Evolutionary conservation across 2,888 invertebrate species (phyloP).

Genomic region (Andricus curvator): DNA sequence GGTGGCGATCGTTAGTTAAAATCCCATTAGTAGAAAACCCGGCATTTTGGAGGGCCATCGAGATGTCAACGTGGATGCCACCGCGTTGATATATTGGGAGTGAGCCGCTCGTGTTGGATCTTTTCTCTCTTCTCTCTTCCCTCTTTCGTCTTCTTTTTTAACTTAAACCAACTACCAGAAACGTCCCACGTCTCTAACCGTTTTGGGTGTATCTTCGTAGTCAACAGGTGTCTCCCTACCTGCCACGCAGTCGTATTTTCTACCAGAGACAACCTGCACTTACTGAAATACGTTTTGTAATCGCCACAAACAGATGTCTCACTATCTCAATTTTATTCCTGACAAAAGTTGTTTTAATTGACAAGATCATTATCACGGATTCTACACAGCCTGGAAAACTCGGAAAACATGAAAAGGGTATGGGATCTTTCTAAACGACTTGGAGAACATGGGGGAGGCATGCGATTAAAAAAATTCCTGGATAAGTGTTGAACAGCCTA

Average conservation of each 20-base stretch:
- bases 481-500: too few species aligned
- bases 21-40: conserved; percentile 73
- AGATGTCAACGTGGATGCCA: conserved; percentile 71
- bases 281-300: conserved; percentile 65
- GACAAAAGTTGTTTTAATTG: conserved; percentile 2
- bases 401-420: too few species aligned
- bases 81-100: conserved; percentile 73
- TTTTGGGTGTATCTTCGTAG: conserved; percentile 59
- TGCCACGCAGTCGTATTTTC: conserved; percentile 50
- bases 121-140: conserved; percentile 10
- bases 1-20: conserved; percentile 72
- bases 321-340: conserved; percentile 7
- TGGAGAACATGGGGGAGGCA: too few species aligned
- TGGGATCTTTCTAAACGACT: too few species aligned
- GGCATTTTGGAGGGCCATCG: conserved; percentile 69
- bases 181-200: conserved; percentile 45
- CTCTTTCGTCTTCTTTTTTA: conserved; percentile 1
- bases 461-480: too few species aligned
- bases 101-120: conserved; percentile 57
- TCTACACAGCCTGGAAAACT: too few species aligned
- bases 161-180: conserved; percentile 8
- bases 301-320: background rate
- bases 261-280: conserved; percentile 49
- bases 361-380: background rate
- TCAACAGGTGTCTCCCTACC: conserved; percentile 73